Evolutionary conservation across 2,797 vertebrate species (phyloP), one percentile per base, ranked within the genome.

Genomic region (Peromyscus eremicus): DNA sequence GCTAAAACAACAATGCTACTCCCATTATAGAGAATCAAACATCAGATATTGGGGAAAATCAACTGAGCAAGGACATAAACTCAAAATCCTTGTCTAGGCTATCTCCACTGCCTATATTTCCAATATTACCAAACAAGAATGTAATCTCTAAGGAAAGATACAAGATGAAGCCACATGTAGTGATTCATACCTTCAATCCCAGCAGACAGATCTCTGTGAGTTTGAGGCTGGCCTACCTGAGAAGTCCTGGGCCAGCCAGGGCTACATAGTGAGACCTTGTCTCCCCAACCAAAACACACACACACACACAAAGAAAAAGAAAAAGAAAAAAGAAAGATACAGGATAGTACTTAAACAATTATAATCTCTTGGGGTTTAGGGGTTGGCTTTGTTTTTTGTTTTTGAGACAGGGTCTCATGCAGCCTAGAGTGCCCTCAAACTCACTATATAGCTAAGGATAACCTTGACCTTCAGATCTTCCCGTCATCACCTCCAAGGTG

Each of bases 101-200:
- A 71, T 62, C 16, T 6, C 13, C 17, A 77, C 73, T 75, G 83
- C 29, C 52, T 93, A 94, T 84, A 84, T 75, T 81, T 46, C 34
- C 27, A 88, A 7, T 73, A 96, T 62, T 81, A 77, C 5, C 62
- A 92, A 96, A 85, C 16, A 80, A 66, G 55, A 97, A 77, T 57
- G n/a, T 73, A 82, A 86, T 52, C 12, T 86, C 13, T 71, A 92
- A 46, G 32, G 92, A 89, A 92, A 84, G 52, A 25, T 32, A 60
- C 25, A 57, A n/a, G 55, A 60, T 27, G 49, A 25, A 4, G 5
- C 11, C n/a, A 55, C 10, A 55, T 6, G 32, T 21, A n/a, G 27
- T 80, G 32, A 52, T 49, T 79, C 49, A 21, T 4, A 49, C 77
- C 77, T 80, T 80, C 80, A 80, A 55, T 19, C 77, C 32, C 19